Conservation (phyloP, 1,140 invertebrate genomes). For the Drosophila carrolli region DNA sequence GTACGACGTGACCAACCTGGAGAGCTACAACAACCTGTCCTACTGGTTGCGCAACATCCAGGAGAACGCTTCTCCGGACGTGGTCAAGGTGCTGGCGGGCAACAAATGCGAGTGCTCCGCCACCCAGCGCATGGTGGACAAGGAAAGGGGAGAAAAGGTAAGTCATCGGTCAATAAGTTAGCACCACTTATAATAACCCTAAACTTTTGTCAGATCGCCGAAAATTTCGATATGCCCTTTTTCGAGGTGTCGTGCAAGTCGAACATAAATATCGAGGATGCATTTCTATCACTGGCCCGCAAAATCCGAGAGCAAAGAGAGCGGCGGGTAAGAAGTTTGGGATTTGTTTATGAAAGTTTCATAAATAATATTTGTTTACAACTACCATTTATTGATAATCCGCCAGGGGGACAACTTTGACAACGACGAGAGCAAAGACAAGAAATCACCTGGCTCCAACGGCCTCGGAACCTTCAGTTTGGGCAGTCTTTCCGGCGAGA, state of each 20-base stretch:
- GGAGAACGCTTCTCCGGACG: slow-evolving; percentile 94
- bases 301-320: slow-evolving; percentile 92
- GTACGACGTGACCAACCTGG: slow-evolving; percentile 94
- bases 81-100: slow-evolving; percentile 92
- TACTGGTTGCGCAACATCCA: slow-evolving; percentile 95
- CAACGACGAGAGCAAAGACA: slow-evolving; percentile 80
- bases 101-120: slow-evolving; percentile 93
- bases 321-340: slow-evolving; percentile 87
- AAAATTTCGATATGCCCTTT: slow-evolving; percentile 96
- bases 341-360: too few species aligned
- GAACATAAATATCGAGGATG: slow-evolving; percentile 95
- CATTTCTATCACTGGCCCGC: slow-evolving; percentile 92
- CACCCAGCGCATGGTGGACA: slow-evolving; percentile 90
- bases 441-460: slow-evolving; percentile 84
- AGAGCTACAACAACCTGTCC: slow-evolving; percentile 94
- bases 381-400: too few species aligned
- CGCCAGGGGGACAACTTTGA: slow-evolving; percentile 83
- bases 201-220: slow-evolving; percentile 88
- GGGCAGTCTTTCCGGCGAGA: slow-evolving; percentile 77
- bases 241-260: slow-evolving; percentile 96
- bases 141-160: slow-evolving; percentile 92
- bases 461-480: slow-evolving; percentile 83
- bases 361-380: too few species aligned
- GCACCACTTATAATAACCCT: neutral
- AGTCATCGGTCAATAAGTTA: neutral